Evolutionary conservation across 2,888 invertebrate genomes (phyloP), one percentile per base, ranked within the genome.

Genomic region (Pristionchus exspectatus): DNA sequence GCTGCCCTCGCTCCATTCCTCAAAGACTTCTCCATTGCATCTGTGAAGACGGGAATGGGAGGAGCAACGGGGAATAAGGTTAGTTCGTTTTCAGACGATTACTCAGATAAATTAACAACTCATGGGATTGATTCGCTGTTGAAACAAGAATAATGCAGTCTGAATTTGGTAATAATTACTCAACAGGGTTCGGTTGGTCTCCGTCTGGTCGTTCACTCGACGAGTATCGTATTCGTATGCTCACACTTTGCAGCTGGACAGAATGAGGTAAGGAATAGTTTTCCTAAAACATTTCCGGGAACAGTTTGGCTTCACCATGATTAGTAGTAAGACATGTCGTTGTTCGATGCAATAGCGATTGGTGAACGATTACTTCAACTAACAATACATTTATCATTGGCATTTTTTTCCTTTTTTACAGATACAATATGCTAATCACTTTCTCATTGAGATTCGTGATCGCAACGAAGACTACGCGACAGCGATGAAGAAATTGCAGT

Each of bases 231-330:
- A 95, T 99, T 99, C 96, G 97, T 99, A 12, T 99, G 99, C 95
- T 98, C 98, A 59, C 99, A 99, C 96, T 98, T 99, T 96, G 98
- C 99, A 90, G 99, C 99, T 87, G 99, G 99, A 0, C 99, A 99
- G 95, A 97, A 98, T 1, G 98, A 99, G 96, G 97, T 98, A 24
- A 38, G 63, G 9, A 44, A 44, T 44, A 44, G 44, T 44, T 44
- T 44, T 44, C 44, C 44, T 44, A 44, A 44, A 56, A 56, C 56
- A 2, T 56, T 56, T 12, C 56, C 56, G 12, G 56, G 56, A 18
- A 14, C 18, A 18, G 56, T 56, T 2, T 3, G 12, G 56, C 18
- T 56, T 56, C 14, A 18, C 18, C 18, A 18, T 56, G 12, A 14
- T 18, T 9, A 56, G 56, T 56, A 18, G 12, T 18, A 18, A 5